Conservation (phyloP, 2,888 invertebrate species). For the Heterodera filipjevi region DNA sequence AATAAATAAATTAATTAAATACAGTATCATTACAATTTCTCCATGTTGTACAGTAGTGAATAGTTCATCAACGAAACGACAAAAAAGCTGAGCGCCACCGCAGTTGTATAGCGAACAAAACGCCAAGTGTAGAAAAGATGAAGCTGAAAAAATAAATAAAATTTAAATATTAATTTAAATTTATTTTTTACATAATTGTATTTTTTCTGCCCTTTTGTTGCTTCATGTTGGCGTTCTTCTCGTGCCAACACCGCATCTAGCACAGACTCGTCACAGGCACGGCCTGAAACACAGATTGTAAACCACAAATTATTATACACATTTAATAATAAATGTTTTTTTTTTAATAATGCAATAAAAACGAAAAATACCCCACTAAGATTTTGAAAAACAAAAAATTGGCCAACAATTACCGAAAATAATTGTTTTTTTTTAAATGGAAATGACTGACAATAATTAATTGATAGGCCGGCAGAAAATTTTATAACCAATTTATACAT, state of each 20-base stretch:
- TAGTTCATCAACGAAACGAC: slow-evolving; percentile 50
- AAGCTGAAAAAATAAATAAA: slow-evolving; percentile 6
- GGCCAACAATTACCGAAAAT: too few species aligned
- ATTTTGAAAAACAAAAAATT: too few species aligned
- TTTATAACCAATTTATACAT: too few species aligned
- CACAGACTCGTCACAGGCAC: slow-evolving; percentile 44
- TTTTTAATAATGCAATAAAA: too few species aligned
- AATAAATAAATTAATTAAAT: not conserved
- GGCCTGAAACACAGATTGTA: slow-evolving; percentile 15
- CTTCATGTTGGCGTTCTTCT: slow-evolving; percentile 34
- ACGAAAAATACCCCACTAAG: too few species aligned
- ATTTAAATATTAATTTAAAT: slow-evolving; percentile 27
- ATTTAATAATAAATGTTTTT: too few species aligned
- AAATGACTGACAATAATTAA: too few species aligned
- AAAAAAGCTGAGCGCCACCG: slow-evolving; percentile 47
- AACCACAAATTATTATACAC: too few species aligned
- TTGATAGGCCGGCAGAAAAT: too few species aligned
- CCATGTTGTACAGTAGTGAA: slow-evolving; percentile 58
- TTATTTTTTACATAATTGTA: slow-evolving; percentile 38
- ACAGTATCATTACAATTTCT: slow-evolving; percentile 29
- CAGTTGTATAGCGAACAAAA: slow-evolving; percentile 47
- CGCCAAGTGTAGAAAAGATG: slow-evolving; percentile 55
- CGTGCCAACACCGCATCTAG: slow-evolving; percentile 41
- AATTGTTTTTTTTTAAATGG: too few species aligned
- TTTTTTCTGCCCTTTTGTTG: slow-evolving; percentile 40